Conservation (phyloP, 2,113 vertebrate species). For the Chaetorhynchus papuensis region DNA sequence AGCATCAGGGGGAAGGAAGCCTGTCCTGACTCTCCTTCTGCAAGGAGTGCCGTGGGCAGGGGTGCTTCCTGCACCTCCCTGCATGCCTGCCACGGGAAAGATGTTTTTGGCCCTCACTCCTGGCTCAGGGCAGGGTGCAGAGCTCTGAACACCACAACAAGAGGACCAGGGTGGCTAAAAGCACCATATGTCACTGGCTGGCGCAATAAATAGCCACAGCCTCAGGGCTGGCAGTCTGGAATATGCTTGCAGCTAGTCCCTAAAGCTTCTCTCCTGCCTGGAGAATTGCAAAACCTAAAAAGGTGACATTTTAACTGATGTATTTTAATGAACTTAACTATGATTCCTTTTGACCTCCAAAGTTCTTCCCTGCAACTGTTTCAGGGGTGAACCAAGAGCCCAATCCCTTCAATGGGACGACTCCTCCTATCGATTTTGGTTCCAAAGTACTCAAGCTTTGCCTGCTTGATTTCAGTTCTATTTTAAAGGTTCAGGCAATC, state of each 20-base stretch:
- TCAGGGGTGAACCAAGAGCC: background rate
- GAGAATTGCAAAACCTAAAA: background rate
- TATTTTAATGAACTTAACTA: background rate
- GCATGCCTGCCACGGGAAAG: accelerated
- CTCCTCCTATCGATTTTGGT: background rate
- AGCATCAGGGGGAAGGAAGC: background rate
- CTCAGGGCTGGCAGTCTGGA: background rate
- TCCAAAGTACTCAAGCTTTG: background rate
- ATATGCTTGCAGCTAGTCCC: background rate
- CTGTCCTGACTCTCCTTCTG: background rate
- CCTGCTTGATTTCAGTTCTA: background rate
- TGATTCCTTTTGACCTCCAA: background rate
- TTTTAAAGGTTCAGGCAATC: background rate
- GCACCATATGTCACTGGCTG: background rate
- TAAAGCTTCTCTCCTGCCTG: background rate
- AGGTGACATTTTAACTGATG: background rate
- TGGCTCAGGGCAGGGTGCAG: background rate
- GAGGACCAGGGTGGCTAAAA: background rate
- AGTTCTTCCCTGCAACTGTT: background rate
- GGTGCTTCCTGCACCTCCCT: background rate
- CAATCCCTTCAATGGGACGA: background rate
- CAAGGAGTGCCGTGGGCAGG: accelerated
- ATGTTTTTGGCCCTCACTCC: background rate
- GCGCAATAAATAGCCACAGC: background rate
- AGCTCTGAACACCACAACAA: accelerated